Percentiles rank a stretch among this genome's conserved stretches.
phyloP scores from a whole-genome alignment of 64 coral and sea anemone species.

The Hydrozoanthus tunicans region DNA sequence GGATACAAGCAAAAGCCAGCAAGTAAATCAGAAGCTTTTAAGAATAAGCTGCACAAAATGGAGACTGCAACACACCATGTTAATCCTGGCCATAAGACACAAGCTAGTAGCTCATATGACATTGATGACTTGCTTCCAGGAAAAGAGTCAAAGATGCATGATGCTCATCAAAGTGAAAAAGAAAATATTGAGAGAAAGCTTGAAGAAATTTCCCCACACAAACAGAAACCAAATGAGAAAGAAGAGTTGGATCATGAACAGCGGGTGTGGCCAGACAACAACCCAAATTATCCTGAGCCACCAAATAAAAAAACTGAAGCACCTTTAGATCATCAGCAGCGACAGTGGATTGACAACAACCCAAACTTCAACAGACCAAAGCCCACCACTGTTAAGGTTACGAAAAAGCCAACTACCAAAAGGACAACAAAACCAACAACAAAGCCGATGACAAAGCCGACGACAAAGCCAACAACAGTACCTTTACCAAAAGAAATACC shows the following conservation, averaged over 20 bases:
- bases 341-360: slow-evolving; percentile 79
- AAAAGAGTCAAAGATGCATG: not conserved
- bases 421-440: not conserved
- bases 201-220: slow-evolving; percentile 42
- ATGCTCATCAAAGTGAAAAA: slow-evolving; percentile 13
- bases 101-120: not conserved
- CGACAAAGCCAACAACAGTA: not conserved
- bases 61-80: not conserved
- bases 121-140: slow-evolving; percentile 9
- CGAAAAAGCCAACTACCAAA: slow-evolving; percentile 24
- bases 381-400: not conserved
- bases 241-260: slow-evolving; percentile 63
- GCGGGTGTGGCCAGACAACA: slow-evolving; percentile 84
- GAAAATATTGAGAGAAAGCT: slow-evolving; percentile 36
- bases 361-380: slow-evolving; percentile 62
- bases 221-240: slow-evolving; percentile 23
- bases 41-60: slow-evolving; percentile 20
- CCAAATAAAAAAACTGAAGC: slow-evolving; percentile 35
- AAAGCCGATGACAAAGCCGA: slow-evolving; percentile 10
- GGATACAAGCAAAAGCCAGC: slow-evolving; percentile 10
- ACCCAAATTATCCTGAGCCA: slow-evolving; percentile 64
- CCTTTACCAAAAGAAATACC: not conserved
- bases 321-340: slow-evolving; percentile 67
- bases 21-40: not conserved
- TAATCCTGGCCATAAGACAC: not conserved